Conservation (phyloP, 1,140 invertebrate genomes). For the Diachasma alloeum region DNA sequence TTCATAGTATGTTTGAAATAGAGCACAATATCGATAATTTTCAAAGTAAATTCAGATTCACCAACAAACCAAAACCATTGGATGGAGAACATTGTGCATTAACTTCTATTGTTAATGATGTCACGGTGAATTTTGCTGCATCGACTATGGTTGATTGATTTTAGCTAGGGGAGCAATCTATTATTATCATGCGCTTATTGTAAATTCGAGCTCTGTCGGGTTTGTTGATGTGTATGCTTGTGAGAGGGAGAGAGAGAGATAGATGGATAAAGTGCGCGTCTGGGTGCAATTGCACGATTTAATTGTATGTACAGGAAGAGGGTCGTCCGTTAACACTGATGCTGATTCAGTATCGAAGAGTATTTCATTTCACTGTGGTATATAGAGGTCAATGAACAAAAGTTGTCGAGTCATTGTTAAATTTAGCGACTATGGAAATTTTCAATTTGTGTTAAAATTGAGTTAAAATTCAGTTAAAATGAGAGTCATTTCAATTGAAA, state of each 20-base stretch:
- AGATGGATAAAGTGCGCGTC: background rate
- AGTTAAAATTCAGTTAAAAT: background rate
- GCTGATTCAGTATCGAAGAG: background rate
- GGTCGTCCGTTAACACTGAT: background rate
- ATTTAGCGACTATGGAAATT: background rate
- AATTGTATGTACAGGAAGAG: conserved; percentile 6
- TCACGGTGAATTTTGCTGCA: background rate
- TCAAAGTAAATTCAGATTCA: background rate
- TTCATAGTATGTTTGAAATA: background rate
- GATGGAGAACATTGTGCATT: background rate
- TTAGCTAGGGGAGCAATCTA: background rate
- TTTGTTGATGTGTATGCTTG: background rate
- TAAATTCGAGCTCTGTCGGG: background rate
- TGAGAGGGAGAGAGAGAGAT: background rate
- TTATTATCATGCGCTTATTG: conserved; percentile 6
- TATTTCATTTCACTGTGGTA: background rate
- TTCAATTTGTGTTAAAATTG: background rate
- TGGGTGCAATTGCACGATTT: conserved; percentile 1
- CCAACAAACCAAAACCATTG: background rate
- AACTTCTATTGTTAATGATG: conserved; percentile 4
- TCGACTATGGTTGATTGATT: background rate
- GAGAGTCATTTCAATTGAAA: too few relatives aligned
- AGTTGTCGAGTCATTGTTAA: background rate
- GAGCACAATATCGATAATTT: conserved; percentile 5
- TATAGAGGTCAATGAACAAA: background rate